Conservation (phyloP, 1,140 invertebrate species). For the Drosophila pseudoobscura region DNA sequence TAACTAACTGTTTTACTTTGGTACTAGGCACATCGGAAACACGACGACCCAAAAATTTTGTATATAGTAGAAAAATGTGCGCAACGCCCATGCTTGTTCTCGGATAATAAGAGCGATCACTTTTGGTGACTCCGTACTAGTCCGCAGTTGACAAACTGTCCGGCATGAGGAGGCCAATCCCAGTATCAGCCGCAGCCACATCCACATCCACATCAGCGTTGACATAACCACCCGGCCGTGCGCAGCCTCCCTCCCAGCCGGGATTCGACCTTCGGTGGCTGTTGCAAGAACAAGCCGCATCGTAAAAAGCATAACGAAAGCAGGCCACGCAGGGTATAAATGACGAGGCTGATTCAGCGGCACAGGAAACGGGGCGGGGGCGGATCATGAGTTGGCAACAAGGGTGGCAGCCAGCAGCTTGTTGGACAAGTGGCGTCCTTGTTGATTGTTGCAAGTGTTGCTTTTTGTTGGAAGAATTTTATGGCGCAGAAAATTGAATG, state of each 20-base stretch:
- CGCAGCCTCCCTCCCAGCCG: slow-evolving; percentile 2
- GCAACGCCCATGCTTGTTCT: background rate
- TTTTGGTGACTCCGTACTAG: slow-evolving; percentile 31
- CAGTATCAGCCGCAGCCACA: background rate
- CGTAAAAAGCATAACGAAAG: slow-evolving; percentile 59
- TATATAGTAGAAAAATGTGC: no score
- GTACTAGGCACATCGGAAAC: background rate
- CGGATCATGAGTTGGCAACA: slow-evolving; percentile 34
- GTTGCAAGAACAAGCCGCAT: slow-evolving; percentile 33
- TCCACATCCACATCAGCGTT: background rate
- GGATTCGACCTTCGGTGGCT: slow-evolving; percentile 18
- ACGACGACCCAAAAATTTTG: no score
- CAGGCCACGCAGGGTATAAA: slow-evolving; percentile 49
- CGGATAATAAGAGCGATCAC: slow-evolving; percentile 18
- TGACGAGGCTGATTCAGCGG: slow-evolving; percentile 58
- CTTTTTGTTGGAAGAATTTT: slow-evolving; percentile 53
- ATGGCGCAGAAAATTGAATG: slow-evolving; percentile 79
- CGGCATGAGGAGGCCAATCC: slow-evolving; percentile 14
- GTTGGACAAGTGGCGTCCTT: slow-evolving; percentile 59
- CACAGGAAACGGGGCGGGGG: slow-evolving; percentile 11
- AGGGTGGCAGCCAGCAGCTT: slow-evolving; percentile 20
- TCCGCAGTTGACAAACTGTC: slow-evolving; percentile 66
- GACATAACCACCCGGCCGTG: slow-evolving; percentile 1
- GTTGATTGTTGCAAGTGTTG: slow-evolving; percentile 42
- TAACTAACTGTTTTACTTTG: background rate